Evolutionary conservation across 2,797 vertebrate species (phyloP), one percentile per base, ranked within the genome.

Genomic region (Macroramphosus scolopax): DNA sequence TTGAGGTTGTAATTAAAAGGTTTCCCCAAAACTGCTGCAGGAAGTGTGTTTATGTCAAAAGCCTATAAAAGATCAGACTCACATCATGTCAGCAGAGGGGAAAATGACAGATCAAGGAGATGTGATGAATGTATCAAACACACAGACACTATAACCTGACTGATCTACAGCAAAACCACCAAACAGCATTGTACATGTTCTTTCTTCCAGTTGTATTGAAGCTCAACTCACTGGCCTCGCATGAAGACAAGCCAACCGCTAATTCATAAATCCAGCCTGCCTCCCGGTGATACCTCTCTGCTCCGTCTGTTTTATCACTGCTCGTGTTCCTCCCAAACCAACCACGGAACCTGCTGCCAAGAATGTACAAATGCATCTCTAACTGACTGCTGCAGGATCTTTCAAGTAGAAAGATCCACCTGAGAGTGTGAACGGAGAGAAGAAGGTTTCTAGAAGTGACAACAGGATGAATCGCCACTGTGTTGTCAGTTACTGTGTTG

Each of bases 361-460:
- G 69, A 58, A 36, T 49, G 34, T 42, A 36, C n/a, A 75, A 73
- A 67, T 17, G 33, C 29, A 41, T 54, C 31, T 20, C 17, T 73
- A 49, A 43, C 24, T 42, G 26, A 46, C 13, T 46, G 55, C 28
- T 28, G 37, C 17, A 43, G 34, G 35, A 47, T 58, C 42, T 57
- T 30, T 57, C 28, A 26, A 37, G 46, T 15, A 17, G 17, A 46
- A 54, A 49, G 35, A 65, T 47, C 40, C 34, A 70, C 61, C 52
- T 47, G 32, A 17, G 42, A 59, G 46, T 22, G 42, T n/a, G n/a
- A n/a, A n/a, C n/a, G n/a, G n/a, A 39, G 13, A 30, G 45, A 7
- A 13, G 17, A 17, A n/a, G 2, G 2, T 15, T 41, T 49, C 28
- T 7, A 30, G 13, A 61, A 48, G 25, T 25, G 2, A 18, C 6